Conservation (phyloP, 2,888 invertebrate species). For the Clitarchus hookeri region DNA sequence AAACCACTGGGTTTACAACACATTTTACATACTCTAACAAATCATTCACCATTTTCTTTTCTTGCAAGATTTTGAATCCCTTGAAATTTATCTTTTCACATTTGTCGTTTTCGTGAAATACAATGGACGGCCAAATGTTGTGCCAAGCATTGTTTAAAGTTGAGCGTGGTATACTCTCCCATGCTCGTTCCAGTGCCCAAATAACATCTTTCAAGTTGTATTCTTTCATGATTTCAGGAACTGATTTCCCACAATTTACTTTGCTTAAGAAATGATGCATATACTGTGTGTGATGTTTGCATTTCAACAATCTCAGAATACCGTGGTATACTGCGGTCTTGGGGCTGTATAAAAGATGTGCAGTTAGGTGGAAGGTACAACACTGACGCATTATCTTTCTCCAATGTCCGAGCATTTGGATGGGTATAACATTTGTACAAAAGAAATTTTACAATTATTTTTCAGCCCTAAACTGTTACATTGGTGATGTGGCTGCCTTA, state of each 20-base stretch:
- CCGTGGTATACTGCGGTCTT: too few species aligned
- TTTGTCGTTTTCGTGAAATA: not conserved
- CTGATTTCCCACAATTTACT: too few species aligned
- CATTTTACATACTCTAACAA: not conserved
- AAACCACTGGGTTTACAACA: not conserved
- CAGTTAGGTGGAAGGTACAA: too few species aligned
- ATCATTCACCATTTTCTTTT: not conserved
- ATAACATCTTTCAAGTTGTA: not conserved
- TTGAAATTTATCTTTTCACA: not conserved
- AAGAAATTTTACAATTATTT: not conserved
- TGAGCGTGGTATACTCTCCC: not conserved
- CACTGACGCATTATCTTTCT: too few species aligned
- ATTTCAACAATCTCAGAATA: too few species aligned
- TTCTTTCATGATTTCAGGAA: not conserved
- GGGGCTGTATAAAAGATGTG: too few species aligned
- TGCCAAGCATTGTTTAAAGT: slow-evolving; percentile 9
- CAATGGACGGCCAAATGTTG: not conserved
- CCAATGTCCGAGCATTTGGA: too few species aligned
- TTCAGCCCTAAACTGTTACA: not conserved
- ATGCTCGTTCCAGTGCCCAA: not conserved
- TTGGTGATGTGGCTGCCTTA: not conserved
- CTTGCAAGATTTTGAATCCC: not conserved
- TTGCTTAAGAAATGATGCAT: too few species aligned
- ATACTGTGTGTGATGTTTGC: too few species aligned
- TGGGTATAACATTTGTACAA: too few species aligned